Conservation (phyloP, 2,113 vertebrate genomes). For the Aldabrachelys gigantea region DNA sequence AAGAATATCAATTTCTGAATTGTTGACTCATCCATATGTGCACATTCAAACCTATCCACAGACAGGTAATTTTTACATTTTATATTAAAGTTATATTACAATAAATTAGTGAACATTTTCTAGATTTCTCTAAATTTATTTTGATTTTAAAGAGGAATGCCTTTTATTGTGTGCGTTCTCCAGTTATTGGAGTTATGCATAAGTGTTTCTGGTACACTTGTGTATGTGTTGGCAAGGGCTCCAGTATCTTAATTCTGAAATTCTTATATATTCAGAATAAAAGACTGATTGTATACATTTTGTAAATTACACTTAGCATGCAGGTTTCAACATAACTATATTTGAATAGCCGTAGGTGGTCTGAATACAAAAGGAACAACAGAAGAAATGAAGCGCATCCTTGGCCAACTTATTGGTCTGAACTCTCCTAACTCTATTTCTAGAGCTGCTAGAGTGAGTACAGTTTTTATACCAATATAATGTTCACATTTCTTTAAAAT, state of each 20-base stretch:
- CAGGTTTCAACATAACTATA: neutral
- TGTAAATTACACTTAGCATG: neutral
- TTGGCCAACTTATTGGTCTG: constrained; percentile 91
- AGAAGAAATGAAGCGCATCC: constrained; percentile 88
- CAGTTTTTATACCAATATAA: neutral
- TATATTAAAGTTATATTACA: neutral
- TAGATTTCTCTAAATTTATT: neutral
- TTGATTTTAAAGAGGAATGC: neutral
- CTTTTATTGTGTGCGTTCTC: neutral
- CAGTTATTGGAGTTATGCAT: fast-evolving
- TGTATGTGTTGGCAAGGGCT: neutral
- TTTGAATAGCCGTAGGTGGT: constrained; percentile 62
- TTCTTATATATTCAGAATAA: neutral
- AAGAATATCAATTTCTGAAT: constrained; percentile 89
- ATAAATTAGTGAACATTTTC: neutral
- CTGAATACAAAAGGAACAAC: constrained; percentile 70
- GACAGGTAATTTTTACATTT: constrained; percentile 79
- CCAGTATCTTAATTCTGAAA: neutral
- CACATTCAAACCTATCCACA: constrained; percentile 84
- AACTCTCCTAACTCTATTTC: constrained; percentile 96
- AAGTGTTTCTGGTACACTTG: neutral
- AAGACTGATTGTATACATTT: neutral
- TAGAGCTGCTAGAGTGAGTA: constrained; percentile 91
- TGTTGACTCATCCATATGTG: constrained; percentile 91
- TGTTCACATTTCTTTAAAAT: neutral